A percentile compares a stretch with the other conserved stretches of the same genome.
Conservation (phyloP, 2,797 vertebrate genomes). For the Synaphobranchus kaupii region DNA sequence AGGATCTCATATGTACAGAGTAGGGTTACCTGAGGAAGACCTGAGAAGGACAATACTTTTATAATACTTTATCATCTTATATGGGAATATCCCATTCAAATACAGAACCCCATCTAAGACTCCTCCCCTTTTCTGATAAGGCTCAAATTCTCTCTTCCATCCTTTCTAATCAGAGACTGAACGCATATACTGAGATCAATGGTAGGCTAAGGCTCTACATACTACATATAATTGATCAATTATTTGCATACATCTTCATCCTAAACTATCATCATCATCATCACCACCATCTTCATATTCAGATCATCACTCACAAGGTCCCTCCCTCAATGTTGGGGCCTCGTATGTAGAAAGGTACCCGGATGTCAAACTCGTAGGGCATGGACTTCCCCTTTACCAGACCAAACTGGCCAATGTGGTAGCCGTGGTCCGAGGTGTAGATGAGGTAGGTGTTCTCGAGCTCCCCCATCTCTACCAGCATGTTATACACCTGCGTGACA, state of each 20-base stretch:
- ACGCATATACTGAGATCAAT: not conserved
- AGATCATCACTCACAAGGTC: slow-evolving; percentile 81
- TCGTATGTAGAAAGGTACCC: slow-evolving; percentile 91
- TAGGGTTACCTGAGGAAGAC: not conserved
- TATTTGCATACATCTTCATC: not conserved
- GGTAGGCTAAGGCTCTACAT: not conserved
- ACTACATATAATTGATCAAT: not conserved
- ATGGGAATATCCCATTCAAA: not conserved
- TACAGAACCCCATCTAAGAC: not conserved
- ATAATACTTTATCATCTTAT: not conserved
- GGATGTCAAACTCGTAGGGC: slow-evolving; percentile 97
- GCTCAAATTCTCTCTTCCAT: not conserved
- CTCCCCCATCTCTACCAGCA: slow-evolving; percentile 87
- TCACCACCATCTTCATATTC: not conserved
- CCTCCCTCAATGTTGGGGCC: slow-evolving; percentile 94
- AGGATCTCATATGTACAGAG: not conserved
- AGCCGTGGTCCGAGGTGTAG: slow-evolving; percentile 96
- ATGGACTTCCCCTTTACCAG: slow-evolving; percentile 97
- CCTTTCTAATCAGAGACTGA: not conserved
- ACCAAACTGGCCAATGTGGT: slow-evolving; percentile 97
- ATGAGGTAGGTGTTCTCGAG: slow-evolving; percentile 94
- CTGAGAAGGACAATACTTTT: not conserved
- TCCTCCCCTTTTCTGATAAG: not conserved
- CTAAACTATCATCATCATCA: not conserved
- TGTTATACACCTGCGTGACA: slow-evolving; percentile 83